These are phyloP conservation scores for Carabus problematicus DNA, from an alignment of 2,888 invertebrate species.

Conservation along the genomic window DNA sequence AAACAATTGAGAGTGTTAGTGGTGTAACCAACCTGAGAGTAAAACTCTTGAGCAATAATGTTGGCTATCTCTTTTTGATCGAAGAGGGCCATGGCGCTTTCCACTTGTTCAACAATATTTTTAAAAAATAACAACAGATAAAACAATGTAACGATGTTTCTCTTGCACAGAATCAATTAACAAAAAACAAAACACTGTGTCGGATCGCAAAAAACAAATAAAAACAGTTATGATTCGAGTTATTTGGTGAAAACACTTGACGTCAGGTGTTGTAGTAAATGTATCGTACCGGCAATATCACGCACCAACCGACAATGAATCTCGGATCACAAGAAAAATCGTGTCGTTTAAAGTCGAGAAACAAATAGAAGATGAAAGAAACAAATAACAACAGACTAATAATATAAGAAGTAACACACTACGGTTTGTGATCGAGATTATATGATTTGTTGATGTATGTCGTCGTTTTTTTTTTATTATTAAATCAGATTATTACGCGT, in stretches of 20 bases:
- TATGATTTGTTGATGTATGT: slow-evolving; percentile 8
- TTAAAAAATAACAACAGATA: slow-evolving; percentile 8
- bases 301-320: no score
- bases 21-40: slow-evolving; percentile 71
- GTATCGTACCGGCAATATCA: no score
- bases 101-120: slow-evolving; percentile 9
- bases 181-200: slow-evolving; percentile 11
- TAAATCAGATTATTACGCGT: slow-evolving; percentile 15
- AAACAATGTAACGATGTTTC: slow-evolving; percentile 4
- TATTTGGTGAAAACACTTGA: no score
- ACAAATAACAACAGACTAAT: no score
- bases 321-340: no score
- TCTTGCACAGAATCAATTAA: background rate
- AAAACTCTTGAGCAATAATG: slow-evolving; percentile 85
- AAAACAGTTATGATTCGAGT: no score
- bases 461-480: background rate
- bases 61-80: slow-evolving; percentile 86
- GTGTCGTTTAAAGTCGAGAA: no score
- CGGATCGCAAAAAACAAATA: slow-evolving; percentile 2
- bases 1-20: background rate
- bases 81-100: slow-evolving; percentile 61
- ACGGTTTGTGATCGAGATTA: background rate
- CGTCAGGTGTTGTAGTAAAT: no score
- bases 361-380: no score
- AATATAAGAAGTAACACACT: no score